A percentile compares a stretch with the other conserved stretches of the same genome.
phyloP scores from a whole-genome alignment of 2,888 invertebrate species.

The Hermaeophaga mercurialis region DNA sequence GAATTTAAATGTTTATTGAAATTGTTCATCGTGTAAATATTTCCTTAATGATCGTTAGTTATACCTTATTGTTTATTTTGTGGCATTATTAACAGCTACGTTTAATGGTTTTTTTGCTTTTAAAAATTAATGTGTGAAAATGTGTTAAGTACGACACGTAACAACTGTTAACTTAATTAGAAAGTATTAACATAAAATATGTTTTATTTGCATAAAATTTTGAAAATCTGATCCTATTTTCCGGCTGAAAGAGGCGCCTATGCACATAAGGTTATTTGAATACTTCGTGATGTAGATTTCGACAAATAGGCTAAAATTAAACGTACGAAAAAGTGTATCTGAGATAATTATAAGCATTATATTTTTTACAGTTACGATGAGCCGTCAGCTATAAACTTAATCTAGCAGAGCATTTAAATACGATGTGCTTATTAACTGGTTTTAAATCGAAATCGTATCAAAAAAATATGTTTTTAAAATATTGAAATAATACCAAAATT shows the following conservation, averaged over 20 bases:
- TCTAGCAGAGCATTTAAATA: slow-evolving; percentile 7
- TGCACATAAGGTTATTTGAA: slow-evolving; percentile 8
- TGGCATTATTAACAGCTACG: too few relatives aligned
- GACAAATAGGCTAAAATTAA: slow-evolving; percentile 11
- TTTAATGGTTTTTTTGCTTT: too few relatives aligned
- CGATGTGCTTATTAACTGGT: slow-evolving; percentile 4
- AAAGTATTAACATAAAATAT: too few relatives aligned
- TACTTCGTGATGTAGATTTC: not conserved
- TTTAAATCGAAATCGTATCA: slow-evolving; percentile 7
- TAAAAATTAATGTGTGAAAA: too few relatives aligned
- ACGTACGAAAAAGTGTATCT: slow-evolving; percentile 29
- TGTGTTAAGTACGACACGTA: too few relatives aligned
- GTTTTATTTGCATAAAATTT: too few relatives aligned
- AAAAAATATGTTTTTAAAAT: not conserved
- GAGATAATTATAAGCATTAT: slow-evolving; percentile 34
- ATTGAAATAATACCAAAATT: too few relatives aligned
- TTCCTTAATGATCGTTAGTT: too few relatives aligned
- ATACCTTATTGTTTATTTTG: too few relatives aligned
- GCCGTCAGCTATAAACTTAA: slow-evolving; percentile 13
- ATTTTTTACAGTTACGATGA: slow-evolving; percentile 34
- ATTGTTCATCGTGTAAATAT: too few relatives aligned
- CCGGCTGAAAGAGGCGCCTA: not conserved
- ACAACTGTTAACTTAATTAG: too few relatives aligned
- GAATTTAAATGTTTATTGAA: too few relatives aligned
- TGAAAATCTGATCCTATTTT: not conserved